Evolutionary conservation across 1,140 invertebrate species (phyloP), one percentile per base, ranked within the genome.

Genomic region (Dufourea novaeangliae): DNA sequence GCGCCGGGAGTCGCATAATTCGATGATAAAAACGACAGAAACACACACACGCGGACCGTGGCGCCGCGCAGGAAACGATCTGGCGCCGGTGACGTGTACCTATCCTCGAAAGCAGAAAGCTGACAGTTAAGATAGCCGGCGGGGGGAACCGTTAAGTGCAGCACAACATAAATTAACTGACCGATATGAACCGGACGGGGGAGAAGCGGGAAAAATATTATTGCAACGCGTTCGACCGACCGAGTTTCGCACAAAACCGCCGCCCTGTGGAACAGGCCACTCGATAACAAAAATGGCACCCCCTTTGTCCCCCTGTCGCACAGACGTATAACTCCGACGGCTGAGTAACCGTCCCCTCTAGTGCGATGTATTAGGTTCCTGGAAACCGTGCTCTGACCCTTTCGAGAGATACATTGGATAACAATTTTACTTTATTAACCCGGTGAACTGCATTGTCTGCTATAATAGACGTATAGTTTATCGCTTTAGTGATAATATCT

Each of bases 271-370:
- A 66, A 81, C 66, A 54, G 76, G 71, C 61, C 78, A 74, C 83
- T 88, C 80, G 77, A 84, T 88, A 89, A 88, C 88, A 88, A 90
- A n/a, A 91, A 90, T 86, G 81, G 76, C n/a, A n/a, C n/a, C 79
- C 85, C 68, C 78, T 86, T 84, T 85, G 82, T 88, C 82, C 78
- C n/a, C n/a, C n/a, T n/a, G n/a, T 79, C 66, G 59, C 44, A n/a
- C n/a, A n/a, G n/a, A n/a, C n/a, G 66, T 69, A 46, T 74, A 75
- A 79, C 80, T 83, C 57, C 44, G 75, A 46, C 78, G 85, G 80
- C 85, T 56, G 64, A 73, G 64, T 74, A 73, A 59, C 77, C 22
- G 50, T 62, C 64, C 56, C 57, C 64, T 27, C n/a, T 56, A 59
- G 59, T 50, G 71, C 74, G n/a, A n/a, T n/a, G n/a, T n/a, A n/a